Conservation (phyloP, 1,140 invertebrate genomes). For the Drosophila pruinosa region DNA sequence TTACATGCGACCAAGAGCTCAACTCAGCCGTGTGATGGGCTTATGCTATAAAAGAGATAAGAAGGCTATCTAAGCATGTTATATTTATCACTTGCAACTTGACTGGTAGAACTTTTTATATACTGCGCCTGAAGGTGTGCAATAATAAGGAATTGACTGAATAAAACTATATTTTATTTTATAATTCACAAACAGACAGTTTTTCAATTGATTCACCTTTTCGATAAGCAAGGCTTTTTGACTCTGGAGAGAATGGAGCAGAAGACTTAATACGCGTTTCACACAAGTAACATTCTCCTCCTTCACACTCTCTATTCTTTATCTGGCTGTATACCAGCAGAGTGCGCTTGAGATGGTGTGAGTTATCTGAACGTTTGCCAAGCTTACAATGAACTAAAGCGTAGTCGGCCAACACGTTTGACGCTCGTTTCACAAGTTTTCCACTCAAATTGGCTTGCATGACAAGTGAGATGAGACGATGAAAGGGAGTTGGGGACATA, state of each 20-base stretch:
- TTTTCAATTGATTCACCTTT: neutral
- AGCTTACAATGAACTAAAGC: constrained; percentile 44
- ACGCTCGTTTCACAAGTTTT: constrained; percentile 53
- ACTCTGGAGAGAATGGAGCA: neutral
- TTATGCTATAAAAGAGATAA: neutral
- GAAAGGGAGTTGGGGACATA: constrained; percentile 19
- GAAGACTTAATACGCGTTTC: neutral
- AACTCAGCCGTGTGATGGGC: neutral
- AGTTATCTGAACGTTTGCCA: constrained; percentile 52
- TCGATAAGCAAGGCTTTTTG: neutral
- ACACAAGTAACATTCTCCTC: neutral
- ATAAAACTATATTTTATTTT: neutral
- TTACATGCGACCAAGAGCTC: neutral
- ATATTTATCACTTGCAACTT: neutral
- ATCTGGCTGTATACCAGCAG: neutral
- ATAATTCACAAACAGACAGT: neutral
- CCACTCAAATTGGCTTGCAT: constrained; percentile 31
- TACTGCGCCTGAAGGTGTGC: no score
- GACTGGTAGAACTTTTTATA: neutral
- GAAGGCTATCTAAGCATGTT: neutral
- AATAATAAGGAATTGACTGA: no score
- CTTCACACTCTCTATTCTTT: neutral
- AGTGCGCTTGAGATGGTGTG: constrained; percentile 28
- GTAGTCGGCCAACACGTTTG: constrained; percentile 25
- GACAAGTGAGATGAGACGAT: constrained; percentile 17